Evolutionary conservation across 2,113 vertebrate species (phyloP).

Genomic region (Cebus imitator): DNA sequence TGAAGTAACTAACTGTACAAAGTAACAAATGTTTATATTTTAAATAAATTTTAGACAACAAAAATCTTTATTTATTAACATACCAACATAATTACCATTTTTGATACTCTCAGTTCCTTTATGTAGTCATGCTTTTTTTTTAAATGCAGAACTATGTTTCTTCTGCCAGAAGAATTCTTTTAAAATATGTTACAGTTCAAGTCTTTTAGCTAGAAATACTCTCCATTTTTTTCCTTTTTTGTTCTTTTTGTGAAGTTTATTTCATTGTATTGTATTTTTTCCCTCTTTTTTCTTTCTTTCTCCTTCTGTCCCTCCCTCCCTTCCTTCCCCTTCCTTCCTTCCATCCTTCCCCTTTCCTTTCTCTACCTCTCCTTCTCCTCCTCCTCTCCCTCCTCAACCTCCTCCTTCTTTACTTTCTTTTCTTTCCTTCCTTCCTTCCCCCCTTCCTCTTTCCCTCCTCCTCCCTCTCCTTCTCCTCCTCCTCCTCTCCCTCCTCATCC

Average conservation of each 20-base stretch:
- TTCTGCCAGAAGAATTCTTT: neutral
- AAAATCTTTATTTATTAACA: neutral
- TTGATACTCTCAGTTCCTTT: neutral
- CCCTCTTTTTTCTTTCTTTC: too few relatives aligned
- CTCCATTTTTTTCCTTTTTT: neutral
- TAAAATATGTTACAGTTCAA: neutral
- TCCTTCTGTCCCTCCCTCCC: too few relatives aligned
- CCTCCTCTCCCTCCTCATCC: too few relatives aligned
- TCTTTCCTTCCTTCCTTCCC: accelerated
- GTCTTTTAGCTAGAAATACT: neutral
- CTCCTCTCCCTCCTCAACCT: too few relatives aligned
- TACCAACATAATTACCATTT: neutral
- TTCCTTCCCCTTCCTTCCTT: too few relatives aligned
- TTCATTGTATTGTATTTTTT: neutral
- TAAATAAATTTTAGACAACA: neutral
- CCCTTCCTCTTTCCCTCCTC: accelerated
- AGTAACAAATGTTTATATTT: neutral
- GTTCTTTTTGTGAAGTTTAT: neutral
- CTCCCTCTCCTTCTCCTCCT: too few relatives aligned
- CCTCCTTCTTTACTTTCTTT: too few relatives aligned
- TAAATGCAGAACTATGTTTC: neutral
- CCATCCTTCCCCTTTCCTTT: too few relatives aligned
- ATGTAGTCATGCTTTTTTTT: neutral
- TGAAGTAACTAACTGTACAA: neutral
- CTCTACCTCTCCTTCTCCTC: accelerated